Evolutionary conservation across 2,113 vertebrate species (phyloP).

Genomic region (Gorsachius goisagi): DNA sequence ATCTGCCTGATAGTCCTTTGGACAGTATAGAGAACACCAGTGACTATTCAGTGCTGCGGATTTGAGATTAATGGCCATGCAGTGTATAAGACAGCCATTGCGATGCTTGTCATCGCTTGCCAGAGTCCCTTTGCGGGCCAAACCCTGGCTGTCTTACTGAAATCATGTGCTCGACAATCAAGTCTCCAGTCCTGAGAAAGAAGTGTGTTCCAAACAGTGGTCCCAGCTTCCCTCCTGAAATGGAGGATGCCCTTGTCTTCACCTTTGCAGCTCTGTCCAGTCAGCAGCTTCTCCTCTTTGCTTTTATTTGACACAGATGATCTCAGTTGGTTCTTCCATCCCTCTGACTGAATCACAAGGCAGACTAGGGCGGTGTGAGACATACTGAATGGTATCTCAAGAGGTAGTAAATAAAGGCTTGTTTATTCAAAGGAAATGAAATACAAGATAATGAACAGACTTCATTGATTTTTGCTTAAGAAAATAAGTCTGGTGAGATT

Average conservation of each 20-base stretch:
- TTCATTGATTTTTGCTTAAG: background rate
- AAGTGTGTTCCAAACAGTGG: background rate
- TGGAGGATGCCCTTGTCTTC: background rate
- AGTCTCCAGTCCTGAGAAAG: background rate
- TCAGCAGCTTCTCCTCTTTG: background rate
- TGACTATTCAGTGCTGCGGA: background rate
- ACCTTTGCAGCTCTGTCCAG: background rate
- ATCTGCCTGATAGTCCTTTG: background rate
- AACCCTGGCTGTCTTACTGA: background rate
- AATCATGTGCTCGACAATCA: background rate
- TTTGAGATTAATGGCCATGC: background rate
- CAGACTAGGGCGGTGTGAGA: background rate
- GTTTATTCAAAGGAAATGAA: constrained; percentile 41
- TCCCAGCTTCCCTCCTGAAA: background rate
- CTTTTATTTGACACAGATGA: background rate
- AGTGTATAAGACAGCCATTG: background rate
- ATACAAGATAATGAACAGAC: constrained; percentile 26
- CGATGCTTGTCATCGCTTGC: background rate
- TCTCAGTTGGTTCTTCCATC: background rate
- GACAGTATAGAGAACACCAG: background rate
- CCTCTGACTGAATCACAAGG: background rate
- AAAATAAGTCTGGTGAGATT: constrained; percentile 17
- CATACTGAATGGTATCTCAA: background rate
- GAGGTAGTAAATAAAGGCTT: constrained; percentile 4
- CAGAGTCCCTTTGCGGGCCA: background rate